phyloP scores from a whole-genome alignment of 2,113 vertebrate genomes.

The Phyllostomus hastatus region DNA sequence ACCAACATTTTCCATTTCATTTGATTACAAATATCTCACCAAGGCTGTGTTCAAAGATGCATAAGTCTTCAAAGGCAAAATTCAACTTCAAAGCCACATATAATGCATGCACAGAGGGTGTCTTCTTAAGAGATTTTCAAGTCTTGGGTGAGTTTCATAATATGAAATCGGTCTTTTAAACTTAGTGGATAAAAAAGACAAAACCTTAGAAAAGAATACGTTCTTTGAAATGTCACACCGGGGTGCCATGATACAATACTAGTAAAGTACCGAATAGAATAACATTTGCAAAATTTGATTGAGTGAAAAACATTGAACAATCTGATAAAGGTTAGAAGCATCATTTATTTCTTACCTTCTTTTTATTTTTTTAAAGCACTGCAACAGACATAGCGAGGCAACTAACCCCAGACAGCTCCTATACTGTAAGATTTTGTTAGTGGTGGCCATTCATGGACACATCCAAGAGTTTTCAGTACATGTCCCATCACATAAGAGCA shows the following conservation, averaged over 20 bases:
- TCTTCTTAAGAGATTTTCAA: constrained; percentile 19
- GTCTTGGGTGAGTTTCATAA: constrained; percentile 8
- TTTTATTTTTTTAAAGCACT: not conserved
- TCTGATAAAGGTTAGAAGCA: not conserved
- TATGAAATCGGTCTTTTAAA: constrained; percentile 33
- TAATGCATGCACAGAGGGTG: not conserved
- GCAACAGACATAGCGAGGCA: not conserved
- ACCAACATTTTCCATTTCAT: not conserved
- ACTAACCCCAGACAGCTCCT: not conserved
- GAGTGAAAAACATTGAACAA: not conserved
- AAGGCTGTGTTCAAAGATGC: constrained; percentile 38
- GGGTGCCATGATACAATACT: not conserved
- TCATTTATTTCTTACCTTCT: not conserved
- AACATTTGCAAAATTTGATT: not conserved
- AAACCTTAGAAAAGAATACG: not conserved
- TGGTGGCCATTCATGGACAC: too few species aligned
- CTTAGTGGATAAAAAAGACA: not conserved
- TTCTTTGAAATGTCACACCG: not conserved
- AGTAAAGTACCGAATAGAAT: not conserved
- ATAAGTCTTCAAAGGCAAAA: constrained; percentile 53
- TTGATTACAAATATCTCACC: constrained; percentile 62
- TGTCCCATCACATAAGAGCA: not conserved
- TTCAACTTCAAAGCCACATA: constrained; percentile 52
- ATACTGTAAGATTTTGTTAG: not conserved
- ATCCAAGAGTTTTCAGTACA: not conserved